phyloP scores from a whole-genome alignment of 2,797 vertebrate species.

The Clarias platycephalus region DNA sequence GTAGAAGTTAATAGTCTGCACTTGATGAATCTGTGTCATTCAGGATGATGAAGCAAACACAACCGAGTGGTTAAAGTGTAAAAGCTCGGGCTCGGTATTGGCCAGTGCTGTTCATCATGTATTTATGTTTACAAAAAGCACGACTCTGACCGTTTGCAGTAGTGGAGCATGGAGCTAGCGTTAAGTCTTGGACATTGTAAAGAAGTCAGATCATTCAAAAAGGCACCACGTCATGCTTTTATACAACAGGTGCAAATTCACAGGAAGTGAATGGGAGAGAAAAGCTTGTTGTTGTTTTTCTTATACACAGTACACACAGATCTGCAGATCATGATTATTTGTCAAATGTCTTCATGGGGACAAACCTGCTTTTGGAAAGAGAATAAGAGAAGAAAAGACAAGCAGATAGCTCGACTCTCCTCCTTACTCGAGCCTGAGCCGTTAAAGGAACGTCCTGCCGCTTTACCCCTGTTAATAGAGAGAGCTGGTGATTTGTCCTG shows the following conservation, averaged over 20 bases:
- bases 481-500: background rate
- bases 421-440: background rate
- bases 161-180: background rate
- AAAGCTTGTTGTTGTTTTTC: too few species aligned
- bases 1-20: background rate
- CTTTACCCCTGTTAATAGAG: background rate
- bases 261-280: slow-evolving; percentile 61
- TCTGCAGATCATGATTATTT: slow-evolving; percentile 45
- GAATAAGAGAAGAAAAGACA: slow-evolving; percentile 5
- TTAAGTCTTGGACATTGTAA: background rate
- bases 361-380: slow-evolving; percentile 46
- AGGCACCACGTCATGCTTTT: slow-evolving; percentile 43
- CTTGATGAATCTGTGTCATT: background rate
- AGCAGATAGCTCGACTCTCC: slow-evolving; percentile 14
- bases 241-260: slow-evolving; percentile 69
- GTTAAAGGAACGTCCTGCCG: slow-evolving; percentile 3
- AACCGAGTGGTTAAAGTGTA: background rate
- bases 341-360: slow-evolving; percentile 28
- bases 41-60: background rate
- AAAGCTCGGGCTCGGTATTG: background rate
- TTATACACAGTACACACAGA: background rate
- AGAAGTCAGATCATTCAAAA: background rate
- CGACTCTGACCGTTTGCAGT: background rate
- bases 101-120: background rate
- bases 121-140: background rate